Percentiles rank a stretch among this genome's conserved stretches.
Evolutionary conservation across 2,113 vertebrate species (phyloP).

Genomic region (Brevimyrus niger): DNA sequence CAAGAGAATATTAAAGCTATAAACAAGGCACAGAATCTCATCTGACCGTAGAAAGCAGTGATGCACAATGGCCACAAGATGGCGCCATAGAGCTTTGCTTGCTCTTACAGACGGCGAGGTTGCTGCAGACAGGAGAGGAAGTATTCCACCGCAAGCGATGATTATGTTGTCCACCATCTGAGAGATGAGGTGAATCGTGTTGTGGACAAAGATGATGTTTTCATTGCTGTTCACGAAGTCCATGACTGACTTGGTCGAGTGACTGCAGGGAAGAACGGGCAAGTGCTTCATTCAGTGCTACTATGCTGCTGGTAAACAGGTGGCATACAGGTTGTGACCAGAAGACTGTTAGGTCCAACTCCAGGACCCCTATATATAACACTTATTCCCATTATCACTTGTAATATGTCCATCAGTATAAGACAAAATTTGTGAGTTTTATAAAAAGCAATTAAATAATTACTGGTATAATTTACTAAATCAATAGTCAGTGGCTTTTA

Average conservation of each 20-base stretch:
- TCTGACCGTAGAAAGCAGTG: constrained; percentile 1
- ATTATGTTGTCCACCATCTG: constrained; percentile 91
- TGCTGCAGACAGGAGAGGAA: constrained; percentile 92
- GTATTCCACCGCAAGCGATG: constrained; percentile 83
- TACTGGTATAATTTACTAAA: not conserved
- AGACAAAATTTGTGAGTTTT: not conserved
- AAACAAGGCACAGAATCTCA: not conserved
- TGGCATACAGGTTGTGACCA: not conserved
- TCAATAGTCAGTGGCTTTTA: not conserved
- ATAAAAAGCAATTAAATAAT: not conserved
- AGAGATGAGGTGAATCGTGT: constrained; percentile 85
- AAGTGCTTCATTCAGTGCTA: not conserved
- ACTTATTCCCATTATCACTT: not conserved
- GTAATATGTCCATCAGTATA: not conserved
- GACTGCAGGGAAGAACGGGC: constrained; percentile 61
- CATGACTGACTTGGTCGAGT: constrained; percentile 99
- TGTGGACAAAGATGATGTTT: constrained; percentile 98
- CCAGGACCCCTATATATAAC: not conserved
- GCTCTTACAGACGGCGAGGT: constrained; percentile 92
- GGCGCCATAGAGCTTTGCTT: constrained; percentile 35
- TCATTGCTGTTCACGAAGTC: constrained; percentile 99
- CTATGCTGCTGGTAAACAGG: not conserved
- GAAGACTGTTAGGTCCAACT: not conserved
- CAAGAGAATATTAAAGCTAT: constrained; percentile 62
- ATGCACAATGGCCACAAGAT: constrained; percentile 44